Conservation (phyloP, 2,113 vertebrate genomes). For the Ramphastos sulfuratus region DNA sequence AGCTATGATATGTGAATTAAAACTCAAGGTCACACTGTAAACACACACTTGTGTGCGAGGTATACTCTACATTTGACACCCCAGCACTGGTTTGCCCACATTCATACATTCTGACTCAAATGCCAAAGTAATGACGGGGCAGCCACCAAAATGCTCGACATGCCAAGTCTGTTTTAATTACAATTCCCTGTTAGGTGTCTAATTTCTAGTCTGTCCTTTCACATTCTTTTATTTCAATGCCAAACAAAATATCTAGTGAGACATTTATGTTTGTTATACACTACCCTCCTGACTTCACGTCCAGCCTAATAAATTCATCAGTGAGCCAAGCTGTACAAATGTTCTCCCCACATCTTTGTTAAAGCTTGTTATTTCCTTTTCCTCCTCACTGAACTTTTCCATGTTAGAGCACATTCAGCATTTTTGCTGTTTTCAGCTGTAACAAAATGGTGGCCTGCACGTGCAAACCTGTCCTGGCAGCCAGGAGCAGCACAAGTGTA, state of each 20-base stretch:
- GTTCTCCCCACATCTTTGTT: background rate
- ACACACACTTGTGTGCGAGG: background rate
- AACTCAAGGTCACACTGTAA: background rate
- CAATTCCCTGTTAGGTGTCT: background rate
- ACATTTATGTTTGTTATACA: background rate
- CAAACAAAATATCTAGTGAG: background rate
- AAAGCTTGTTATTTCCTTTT: background rate
- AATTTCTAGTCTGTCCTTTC: background rate
- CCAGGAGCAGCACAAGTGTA: background rate
- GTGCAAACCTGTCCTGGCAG: background rate
- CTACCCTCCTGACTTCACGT: background rate
- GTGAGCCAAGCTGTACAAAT: background rate
- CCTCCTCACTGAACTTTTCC: background rate
- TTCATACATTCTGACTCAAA: background rate
- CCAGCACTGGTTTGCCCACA: background rate
- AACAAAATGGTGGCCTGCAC: background rate
- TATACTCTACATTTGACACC: background rate
- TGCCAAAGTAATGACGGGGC: background rate
- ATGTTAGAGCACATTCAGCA: background rate
- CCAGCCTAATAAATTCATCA: background rate
- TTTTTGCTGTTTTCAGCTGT: background rate
- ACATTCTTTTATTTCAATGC: background rate
- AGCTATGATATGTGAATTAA: background rate
- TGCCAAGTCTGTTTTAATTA: background rate
- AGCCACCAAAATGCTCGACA: background rate